Evolutionary conservation across 2,888 invertebrate genomes (phyloP).

Genomic region (Sicus ferrugineus): DNA sequence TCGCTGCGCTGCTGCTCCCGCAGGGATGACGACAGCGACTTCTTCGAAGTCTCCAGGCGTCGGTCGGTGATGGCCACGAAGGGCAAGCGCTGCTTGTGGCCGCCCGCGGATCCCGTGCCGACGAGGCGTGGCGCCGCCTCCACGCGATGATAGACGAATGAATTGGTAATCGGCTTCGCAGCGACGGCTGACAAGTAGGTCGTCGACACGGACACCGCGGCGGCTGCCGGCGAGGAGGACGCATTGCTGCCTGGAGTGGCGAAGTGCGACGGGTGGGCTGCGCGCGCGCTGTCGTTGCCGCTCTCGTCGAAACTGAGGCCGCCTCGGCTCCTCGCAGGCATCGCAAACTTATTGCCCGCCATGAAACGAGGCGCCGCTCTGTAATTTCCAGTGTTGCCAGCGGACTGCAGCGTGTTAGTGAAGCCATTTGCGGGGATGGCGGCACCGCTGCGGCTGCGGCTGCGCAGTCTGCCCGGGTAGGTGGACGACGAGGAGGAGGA

Average conservation of each 20-base stretch:
- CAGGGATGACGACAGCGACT: conserved; percentile 41
- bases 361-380: conserved; percentile 32
- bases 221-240: background rate
- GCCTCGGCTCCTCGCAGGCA: background rate
- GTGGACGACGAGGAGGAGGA: conserved; percentile 50
- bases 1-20: conserved; percentile 56
- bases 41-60: conserved; percentile 59
- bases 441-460: conserved; percentile 40
- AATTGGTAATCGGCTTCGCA: conserved; percentile 45
- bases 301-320: background rate
- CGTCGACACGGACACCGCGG: conserved; percentile 34
- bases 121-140: conserved; percentile 57
- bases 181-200: conserved; percentile 22
- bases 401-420: conserved; percentile 24
- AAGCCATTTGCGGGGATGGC: conserved; percentile 42
- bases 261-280: background rate
- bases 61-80: conserved; percentile 64
- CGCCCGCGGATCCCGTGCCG: conserved; percentile 51
- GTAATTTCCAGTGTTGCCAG: conserved; percentile 31
- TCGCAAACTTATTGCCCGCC: conserved; percentile 11
- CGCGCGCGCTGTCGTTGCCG: conserved; percentile 36
- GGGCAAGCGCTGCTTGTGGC: conserved; percentile 61
- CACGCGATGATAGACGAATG: conserved; percentile 62
- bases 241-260: conserved; percentile 23
- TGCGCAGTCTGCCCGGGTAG: conserved; percentile 55